A percentile compares a stretch with the other conserved stretches of the same genome.
Conservation (phyloP, 1,140 invertebrate species). For the Leucophenga varia region DNA sequence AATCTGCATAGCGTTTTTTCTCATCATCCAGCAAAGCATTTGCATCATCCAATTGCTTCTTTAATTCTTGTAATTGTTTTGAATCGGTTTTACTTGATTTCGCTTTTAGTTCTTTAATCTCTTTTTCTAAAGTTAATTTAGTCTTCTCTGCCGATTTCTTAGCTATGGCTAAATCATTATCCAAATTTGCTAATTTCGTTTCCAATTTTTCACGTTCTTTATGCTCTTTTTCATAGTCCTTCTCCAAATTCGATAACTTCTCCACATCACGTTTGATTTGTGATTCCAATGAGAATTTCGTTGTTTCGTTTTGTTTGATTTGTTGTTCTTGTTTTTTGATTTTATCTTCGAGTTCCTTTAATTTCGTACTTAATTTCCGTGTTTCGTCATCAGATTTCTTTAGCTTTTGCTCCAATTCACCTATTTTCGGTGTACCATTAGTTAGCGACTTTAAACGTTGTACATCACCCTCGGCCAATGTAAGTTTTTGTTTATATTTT, state of each 20-base stretch:
- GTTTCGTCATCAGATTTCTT: conserved; percentile 46
- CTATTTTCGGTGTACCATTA: conserved; percentile 30
- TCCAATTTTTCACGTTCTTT: conserved; percentile 49
- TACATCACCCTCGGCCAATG: conserved; percentile 39
- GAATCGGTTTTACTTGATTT: conserved; percentile 56
- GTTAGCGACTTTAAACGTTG: conserved; percentile 34
- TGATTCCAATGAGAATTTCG: conserved; percentile 32
- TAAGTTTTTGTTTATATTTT: conserved; percentile 38
- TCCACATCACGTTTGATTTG: conserved; percentile 55
- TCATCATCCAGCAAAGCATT: conserved; percentile 67
- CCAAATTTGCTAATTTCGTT: conserved; percentile 36
- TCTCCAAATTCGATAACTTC: conserved; percentile 66
- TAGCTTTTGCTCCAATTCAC: conserved; percentile 43
- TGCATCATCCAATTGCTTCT: conserved; percentile 62
- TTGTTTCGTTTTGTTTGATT: conserved; percentile 38
- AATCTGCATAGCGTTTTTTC: conserved; percentile 74
- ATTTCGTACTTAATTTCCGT: conserved; percentile 34
- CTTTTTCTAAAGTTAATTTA: conserved; percentile 57
- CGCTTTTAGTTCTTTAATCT: conserved; percentile 59
- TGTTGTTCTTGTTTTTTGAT: conserved; percentile 44
- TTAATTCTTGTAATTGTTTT: conserved; percentile 66
- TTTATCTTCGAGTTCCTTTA: conserved; percentile 51
- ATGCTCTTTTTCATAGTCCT: conserved; percentile 66
- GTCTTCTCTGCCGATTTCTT: conserved; percentile 60
- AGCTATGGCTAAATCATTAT: conserved; percentile 59